Conservation (phyloP, 64 coral and sea anemone species). For the Orbicella faveolata region DNA sequence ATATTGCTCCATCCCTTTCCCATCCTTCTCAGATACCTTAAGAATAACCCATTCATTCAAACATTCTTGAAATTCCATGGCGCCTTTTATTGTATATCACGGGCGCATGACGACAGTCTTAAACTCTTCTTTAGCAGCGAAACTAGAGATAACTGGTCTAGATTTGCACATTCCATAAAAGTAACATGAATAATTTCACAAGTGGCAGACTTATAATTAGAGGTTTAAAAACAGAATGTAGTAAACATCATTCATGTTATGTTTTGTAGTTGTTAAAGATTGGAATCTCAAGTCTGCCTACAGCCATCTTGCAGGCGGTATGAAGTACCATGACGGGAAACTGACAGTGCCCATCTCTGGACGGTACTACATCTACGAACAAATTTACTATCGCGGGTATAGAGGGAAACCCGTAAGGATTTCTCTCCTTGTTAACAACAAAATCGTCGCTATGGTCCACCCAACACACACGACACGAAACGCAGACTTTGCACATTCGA, state of each 20-base stretch:
- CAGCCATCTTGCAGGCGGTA: slow-evolving; percentile 21
- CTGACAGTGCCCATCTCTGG: slow-evolving; percentile 9
- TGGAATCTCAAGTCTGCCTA: slow-evolving; percentile 2
- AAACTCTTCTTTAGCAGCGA: no score
- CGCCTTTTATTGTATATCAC: no score
- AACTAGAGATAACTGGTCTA: no score
- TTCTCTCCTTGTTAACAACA: slow-evolving; percentile 6
- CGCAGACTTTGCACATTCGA: background rate
- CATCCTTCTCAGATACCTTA: no score
- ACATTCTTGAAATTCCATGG: no score
- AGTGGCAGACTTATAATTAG: background rate
- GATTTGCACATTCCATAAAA: no score
- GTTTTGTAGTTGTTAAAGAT: slow-evolving; percentile 3
- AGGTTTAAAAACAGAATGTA: background rate
- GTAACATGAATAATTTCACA: background rate
- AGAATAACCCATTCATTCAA: no score
- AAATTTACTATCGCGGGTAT: background rate
- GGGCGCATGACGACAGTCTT: no score
- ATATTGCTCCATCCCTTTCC: no score
- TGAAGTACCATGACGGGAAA: slow-evolving; percentile 23
- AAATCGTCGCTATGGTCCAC: background rate
- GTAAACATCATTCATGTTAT: background rate
- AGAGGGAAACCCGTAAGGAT: background rate
- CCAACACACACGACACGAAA: background rate
- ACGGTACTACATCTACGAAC: slow-evolving; percentile 25